Evolutionary conservation across 2,113 vertebrate genomes (phyloP).

Genomic region (Corythornis vintsioides): DNA sequence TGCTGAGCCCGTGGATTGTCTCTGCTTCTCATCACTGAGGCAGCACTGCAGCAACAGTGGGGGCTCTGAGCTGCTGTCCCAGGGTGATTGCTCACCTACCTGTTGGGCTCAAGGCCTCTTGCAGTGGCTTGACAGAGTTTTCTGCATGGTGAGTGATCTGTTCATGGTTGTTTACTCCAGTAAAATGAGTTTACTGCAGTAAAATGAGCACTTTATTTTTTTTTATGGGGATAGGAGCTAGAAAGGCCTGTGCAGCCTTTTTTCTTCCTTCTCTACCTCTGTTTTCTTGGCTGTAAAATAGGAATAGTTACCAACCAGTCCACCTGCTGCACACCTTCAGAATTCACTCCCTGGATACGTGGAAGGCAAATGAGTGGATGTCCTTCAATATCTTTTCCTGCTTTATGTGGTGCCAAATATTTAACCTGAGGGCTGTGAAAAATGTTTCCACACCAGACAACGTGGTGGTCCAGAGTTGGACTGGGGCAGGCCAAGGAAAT

Average conservation of each 20-base stretch:
- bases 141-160: rapidly evolving
- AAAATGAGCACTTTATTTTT: neutral
- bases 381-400: neutral
- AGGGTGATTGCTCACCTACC: neutral
- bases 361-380: neutral
- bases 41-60: neutral
- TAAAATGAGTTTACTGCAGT: neutral
- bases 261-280: neutral
- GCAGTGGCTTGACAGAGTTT: neutral
- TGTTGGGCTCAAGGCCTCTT: neutral
- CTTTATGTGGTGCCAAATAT: neutral
- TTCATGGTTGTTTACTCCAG: neutral
- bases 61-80: neutral
- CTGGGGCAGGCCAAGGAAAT: neutral
- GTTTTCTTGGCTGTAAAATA: neutral
- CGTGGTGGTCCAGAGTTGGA: neutral
- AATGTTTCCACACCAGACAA: neutral
- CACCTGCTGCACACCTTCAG: neutral
- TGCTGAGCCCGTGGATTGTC: neutral
- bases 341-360: neutral
- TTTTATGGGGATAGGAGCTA: neutral
- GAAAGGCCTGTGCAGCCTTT: neutral
- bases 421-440: neutral
- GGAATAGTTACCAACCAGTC: neutral
- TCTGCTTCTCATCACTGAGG: neutral